Conservation (phyloP, 2,797 vertebrate species). For the Coreius guichenoti region DNA sequence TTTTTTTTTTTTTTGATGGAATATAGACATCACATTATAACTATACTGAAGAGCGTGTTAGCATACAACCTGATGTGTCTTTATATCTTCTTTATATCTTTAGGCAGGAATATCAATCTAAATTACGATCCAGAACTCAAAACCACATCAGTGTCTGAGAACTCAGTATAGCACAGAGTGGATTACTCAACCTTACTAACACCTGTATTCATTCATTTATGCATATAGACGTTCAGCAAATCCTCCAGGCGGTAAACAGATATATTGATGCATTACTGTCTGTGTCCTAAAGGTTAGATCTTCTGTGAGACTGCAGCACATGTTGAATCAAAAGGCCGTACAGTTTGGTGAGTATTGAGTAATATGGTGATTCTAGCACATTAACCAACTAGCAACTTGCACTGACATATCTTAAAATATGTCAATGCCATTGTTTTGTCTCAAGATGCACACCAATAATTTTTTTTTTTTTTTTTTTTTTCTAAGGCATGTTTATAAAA, state of each 20-base stretch:
- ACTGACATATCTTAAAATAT: no score
- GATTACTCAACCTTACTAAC: constrained; percentile 43
- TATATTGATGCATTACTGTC: constrained; percentile 13
- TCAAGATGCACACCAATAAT: no score
- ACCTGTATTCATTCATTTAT: constrained; percentile 41
- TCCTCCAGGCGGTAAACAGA: not conserved
- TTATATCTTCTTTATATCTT: constrained; percentile 9
- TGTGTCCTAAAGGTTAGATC: constrained; percentile 29
- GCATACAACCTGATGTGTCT: constrained; percentile 30
- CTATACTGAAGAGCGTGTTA: constrained; percentile 2
- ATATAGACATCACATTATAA: not conserved
- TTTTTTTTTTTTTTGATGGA: not conserved
- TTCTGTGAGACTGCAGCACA: not conserved
- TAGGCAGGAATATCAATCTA: constrained; percentile 49
- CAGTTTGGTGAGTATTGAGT: not conserved
- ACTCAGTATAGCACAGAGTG: constrained; percentile 33
- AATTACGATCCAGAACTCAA: constrained; percentile 46
- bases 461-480: no score
- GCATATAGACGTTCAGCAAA: constrained; percentile 27
- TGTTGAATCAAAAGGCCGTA: not conserved
- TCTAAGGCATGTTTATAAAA: no score
- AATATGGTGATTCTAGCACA: constrained; percentile 13
- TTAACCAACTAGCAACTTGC: not conserved
- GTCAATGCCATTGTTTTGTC: no score
- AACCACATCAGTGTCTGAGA: constrained; percentile 52